phyloP scores from a whole-genome alignment of 1,140 invertebrate species.

The Oncopodura yosiiana region DNA sequence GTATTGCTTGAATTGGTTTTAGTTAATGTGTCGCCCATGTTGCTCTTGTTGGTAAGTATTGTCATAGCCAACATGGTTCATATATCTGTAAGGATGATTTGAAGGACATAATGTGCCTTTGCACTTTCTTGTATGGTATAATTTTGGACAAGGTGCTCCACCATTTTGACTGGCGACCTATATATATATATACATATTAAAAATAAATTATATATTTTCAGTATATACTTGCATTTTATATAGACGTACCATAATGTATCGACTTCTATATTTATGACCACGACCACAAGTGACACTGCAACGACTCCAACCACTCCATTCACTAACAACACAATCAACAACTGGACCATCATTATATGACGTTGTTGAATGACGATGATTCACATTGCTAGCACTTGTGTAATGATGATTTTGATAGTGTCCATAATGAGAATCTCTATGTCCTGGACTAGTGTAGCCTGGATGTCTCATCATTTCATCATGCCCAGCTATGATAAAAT shows the following conservation, averaged over 20 bases:
- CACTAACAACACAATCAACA: constrained; percentile 57
- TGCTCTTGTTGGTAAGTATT: constrained; percentile 9
- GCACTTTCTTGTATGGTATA: constrained; percentile 20
- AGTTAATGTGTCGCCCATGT: not conserved
- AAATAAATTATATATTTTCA: not conserved
- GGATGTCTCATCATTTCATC: constrained; percentile 9
- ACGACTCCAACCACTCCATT: constrained; percentile 65
- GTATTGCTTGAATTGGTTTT: not conserved
- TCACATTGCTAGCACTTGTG: not conserved
- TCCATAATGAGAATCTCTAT: not conserved
- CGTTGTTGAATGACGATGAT: not conserved
- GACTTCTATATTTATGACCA: constrained; percentile 42
- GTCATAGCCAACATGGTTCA: constrained; percentile 1
- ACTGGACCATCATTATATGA: constrained; percentile 3
- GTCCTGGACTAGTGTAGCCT: not conserved
- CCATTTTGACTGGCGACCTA: constrained; percentile 19
- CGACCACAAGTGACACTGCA: constrained; percentile 70
- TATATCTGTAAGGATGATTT: constrained; percentile 29
- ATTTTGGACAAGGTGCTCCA: constrained; percentile 15
- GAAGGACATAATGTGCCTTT: constrained; percentile 18
- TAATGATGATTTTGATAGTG: not conserved
- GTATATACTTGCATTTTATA: not conserved
- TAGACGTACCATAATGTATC: constrained; percentile 26
- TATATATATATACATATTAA: not conserved
- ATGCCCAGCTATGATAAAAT: not conserved